A percentile compares a stretch with the other conserved stretches of the same genome.
Evolutionary conservation across 2,113 vertebrate genomes (phyloP).

Genomic region (Camelus bactrianus): DNA sequence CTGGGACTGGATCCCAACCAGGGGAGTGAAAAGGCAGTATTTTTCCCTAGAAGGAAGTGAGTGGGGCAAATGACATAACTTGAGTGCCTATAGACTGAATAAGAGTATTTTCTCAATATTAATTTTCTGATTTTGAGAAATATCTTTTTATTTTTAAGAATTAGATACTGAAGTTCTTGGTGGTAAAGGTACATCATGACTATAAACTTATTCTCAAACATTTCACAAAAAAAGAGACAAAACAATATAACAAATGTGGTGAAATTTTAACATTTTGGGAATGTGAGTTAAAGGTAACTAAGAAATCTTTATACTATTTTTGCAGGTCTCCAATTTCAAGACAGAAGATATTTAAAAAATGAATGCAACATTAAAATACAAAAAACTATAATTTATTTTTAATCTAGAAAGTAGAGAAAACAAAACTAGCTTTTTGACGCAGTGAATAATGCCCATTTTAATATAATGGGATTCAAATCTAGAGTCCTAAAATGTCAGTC

Average conservation of each 20-base stretch:
- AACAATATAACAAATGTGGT: not conserved
- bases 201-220: conserved; percentile 31
- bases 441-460: conserved; percentile 43
- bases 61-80: not conserved
- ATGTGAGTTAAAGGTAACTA: conserved; percentile 26
- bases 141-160: conserved; percentile 51
- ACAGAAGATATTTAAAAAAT: conserved; percentile 39
- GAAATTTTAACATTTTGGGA: conserved; percentile 4
- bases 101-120: conserved; percentile 9
- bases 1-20: not conserved
- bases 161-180: not conserved
- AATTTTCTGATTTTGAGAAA: conserved; percentile 37
- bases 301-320: conserved; percentile 2
- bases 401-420: conserved; percentile 50
- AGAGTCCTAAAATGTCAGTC: conserved; percentile 54
- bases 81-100: not conserved
- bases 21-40: not conserved
- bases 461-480: conserved; percentile 41
- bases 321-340: conserved; percentile 32
- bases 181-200: not conserved
- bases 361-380: not conserved
- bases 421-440: not conserved
- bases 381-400: conserved; percentile 27
- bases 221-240: not conserved
- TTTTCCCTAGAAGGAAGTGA: not conserved